Evolutionary conservation across 2,888 invertebrate genomes (phyloP).

Genomic region (Stramonita haemastoma): DNA sequence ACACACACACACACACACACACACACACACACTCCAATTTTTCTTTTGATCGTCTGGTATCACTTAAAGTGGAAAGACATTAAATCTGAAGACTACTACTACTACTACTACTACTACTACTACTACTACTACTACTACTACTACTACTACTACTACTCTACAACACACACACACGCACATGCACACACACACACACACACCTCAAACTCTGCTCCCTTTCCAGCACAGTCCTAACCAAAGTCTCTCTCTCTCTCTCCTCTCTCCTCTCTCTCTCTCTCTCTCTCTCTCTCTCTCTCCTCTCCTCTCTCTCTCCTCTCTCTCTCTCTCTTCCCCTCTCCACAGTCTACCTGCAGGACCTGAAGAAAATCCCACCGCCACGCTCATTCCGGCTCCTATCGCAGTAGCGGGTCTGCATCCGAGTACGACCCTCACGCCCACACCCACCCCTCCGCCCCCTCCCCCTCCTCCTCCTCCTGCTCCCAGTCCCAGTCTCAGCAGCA

Average conservation of each 20-base stretch:
- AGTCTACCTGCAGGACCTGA: conserved; percentile 88
- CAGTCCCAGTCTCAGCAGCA: not conserved
- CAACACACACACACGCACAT: not conserved
- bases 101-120: too few relatives aligned
- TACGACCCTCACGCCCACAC: not conserved
- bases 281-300: too few relatives aligned
- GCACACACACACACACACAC: not conserved
- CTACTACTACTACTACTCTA: too few relatives aligned
- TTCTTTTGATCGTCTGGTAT: too few relatives aligned
- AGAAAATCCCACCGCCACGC: conserved; percentile 78
- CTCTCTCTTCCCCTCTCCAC: conserved; percentile 33
- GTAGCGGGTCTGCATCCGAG: conserved; percentile 45
- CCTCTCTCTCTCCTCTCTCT: not conserved
- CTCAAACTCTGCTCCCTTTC: too few relatives aligned
- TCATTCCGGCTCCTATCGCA: conserved; percentile 48
- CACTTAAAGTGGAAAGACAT: too few relatives aligned
- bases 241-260: too few relatives aligned
- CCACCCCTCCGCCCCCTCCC: not conserved
- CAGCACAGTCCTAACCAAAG: too few relatives aligned
- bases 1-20: not conserved
- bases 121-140: too few relatives aligned
- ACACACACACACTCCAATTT: not conserved
- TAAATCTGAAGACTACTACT: too few relatives aligned
- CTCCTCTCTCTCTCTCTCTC: too few relatives aligned
- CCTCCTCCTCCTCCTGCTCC: not conserved